phyloP scores from a whole-genome alignment of 2,888 invertebrate species.

The Linyphia triangularis region DNA sequence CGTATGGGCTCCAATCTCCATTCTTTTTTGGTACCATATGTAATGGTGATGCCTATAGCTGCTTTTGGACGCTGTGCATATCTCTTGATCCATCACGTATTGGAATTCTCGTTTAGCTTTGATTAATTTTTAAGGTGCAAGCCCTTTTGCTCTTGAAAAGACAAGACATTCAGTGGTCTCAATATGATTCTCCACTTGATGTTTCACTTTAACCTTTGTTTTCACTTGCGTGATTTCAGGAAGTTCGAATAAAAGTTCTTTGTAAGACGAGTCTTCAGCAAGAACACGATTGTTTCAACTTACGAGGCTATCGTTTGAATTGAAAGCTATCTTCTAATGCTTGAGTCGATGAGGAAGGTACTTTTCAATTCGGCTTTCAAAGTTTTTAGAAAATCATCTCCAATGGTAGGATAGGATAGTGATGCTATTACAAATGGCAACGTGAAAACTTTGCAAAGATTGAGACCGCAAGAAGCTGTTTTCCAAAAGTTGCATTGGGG shows the following conservation, averaged over 20 bases:
- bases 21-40: conserved; percentile 58
- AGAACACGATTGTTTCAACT: neutral
- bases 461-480: neutral
- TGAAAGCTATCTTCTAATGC: neutral
- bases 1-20: conserved; percentile 28
- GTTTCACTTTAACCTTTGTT: neutral
- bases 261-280: neutral
- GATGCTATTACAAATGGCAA: neutral
- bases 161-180: conserved; percentile 17
- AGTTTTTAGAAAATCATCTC: neutral
- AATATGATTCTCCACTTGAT: neutral
- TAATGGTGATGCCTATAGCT: conserved; percentile 19
- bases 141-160: neutral
- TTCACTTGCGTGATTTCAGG: neutral
- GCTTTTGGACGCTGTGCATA: conserved; percentile 37
- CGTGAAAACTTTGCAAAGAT: neutral
- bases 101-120: conserved; percentile 5
- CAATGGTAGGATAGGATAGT: neutral
- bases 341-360: neutral
- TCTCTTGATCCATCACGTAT: conserved; percentile 11
- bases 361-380: neutral
- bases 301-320: neutral
- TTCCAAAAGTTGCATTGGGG: neutral
- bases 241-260: neutral
- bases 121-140: neutral